phyloP scores from a whole-genome alignment of 2,888 invertebrate species.

The Hipparchia sbordonii region DNA sequence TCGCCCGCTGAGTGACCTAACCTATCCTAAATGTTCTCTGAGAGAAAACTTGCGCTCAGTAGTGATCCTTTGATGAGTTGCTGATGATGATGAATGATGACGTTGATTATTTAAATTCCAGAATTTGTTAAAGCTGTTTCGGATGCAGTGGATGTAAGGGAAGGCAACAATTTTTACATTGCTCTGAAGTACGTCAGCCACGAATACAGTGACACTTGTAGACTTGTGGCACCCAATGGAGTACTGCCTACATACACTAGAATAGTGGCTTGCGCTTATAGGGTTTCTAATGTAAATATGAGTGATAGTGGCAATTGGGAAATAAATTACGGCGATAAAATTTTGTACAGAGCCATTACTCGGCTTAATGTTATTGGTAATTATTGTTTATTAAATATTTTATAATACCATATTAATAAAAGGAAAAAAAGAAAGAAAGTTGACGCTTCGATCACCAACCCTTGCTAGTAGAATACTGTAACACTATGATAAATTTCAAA shows the following conservation, averaged over 20 bases:
- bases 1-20: too few relatives aligned
- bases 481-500: too few relatives aligned
- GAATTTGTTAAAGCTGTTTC: slow-evolving; percentile 54
- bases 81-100: too few relatives aligned
- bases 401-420: not conserved
- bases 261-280: slow-evolving; percentile 55
- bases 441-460: too few relatives aligned
- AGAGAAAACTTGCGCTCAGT: too few relatives aligned
- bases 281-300: slow-evolving; percentile 48
- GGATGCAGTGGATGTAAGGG: slow-evolving; percentile 47
- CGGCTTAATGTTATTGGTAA: slow-evolving; percentile 59
- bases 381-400: not conserved
- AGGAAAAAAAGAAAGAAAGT: too few relatives aligned
- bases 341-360: slow-evolving; percentile 53
- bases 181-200: slow-evolving; percentile 52
- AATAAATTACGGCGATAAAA: slow-evolving; percentile 57
- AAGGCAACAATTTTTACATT: slow-evolving; percentile 58
- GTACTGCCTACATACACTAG: slow-evolving; percentile 38
- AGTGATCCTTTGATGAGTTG: too few relatives aligned
- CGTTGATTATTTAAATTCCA: slow-evolving; percentile 45
- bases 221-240: slow-evolving; percentile 51
- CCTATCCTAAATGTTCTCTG: too few relatives aligned
- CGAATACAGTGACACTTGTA: slow-evolving; percentile 53
- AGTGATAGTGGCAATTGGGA: slow-evolving; percentile 57
- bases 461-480: too few relatives aligned